phyloP scores from a whole-genome alignment of 2,888 invertebrate genomes.

The Panopea generosa region DNA sequence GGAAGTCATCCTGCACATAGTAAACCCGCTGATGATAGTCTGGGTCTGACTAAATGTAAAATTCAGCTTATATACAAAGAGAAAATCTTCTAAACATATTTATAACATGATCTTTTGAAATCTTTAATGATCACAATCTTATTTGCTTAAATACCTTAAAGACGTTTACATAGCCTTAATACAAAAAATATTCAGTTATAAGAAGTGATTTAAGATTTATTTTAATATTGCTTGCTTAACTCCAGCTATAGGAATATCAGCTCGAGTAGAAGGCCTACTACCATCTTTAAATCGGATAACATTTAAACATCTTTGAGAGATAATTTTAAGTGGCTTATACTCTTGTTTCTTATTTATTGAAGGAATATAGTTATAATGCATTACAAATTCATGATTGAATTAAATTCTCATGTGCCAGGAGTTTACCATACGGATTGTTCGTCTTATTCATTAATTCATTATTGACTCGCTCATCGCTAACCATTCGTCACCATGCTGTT shows the following conservation, averaged over 20 bases:
- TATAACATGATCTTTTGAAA: conserved; percentile 58
- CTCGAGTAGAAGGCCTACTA: conserved; percentile 1
- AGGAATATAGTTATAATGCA: conserved; percentile 38
- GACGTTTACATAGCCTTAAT: conserved; percentile 41
- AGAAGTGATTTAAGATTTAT: conserved; percentile 57
- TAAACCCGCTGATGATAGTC: not conserved
- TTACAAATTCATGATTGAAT: conserved; percentile 30
- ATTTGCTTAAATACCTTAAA: conserved; percentile 64
- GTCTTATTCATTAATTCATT: conserved; percentile 43
- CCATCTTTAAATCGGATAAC: conserved; percentile 56
- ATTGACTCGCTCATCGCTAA: conserved; percentile 30
- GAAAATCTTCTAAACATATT: conserved; percentile 63
- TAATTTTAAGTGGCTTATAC: conserved; percentile 49
- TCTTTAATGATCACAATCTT: conserved; percentile 58
- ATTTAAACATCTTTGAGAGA: conserved; percentile 52
- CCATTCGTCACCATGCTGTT: conserved; percentile 33
- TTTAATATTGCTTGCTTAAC: conserved; percentile 45
- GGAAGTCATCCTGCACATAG: not conserved
- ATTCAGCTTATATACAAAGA: conserved; percentile 56
- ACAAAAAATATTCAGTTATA: conserved; percentile 48
- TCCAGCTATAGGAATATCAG: conserved; percentile 11
- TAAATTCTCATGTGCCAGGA: conserved; percentile 14
- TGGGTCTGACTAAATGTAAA: conserved; percentile 8
- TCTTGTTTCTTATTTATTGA: conserved; percentile 38
- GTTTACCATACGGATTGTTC: conserved; percentile 16